Percentiles rank a stretch among this genome's conserved stretches.
Evolutionary conservation across 2,797 vertebrate species (phyloP).

Genomic region (Uromys caudimaculatus): DNA sequence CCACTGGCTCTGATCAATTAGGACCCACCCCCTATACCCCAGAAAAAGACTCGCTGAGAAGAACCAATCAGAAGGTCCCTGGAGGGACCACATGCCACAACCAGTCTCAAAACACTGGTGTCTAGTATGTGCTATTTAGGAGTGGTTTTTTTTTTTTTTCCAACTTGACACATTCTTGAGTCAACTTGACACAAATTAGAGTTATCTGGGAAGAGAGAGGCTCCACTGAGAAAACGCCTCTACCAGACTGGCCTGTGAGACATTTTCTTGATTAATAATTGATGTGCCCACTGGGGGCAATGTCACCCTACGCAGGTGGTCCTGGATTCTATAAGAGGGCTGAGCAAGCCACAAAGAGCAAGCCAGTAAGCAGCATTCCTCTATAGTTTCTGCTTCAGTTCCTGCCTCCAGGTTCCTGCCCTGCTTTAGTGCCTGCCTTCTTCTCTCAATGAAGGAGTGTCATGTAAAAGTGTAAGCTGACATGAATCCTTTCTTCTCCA

Average conservation of each 20-base stretch:
- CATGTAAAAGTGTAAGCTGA: not conserved
- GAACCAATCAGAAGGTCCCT: not conserved
- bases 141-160: not conserved
- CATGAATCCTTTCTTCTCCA: not conserved
- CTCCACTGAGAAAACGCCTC: not conserved
- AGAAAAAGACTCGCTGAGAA: not conserved
- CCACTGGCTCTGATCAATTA: not conserved
- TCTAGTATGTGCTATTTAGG: not conserved
- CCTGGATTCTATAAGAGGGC: not conserved
- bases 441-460: not conserved
- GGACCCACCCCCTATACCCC: not conserved
- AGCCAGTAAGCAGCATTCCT: not conserved
- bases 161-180: not conserved
- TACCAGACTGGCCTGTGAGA: not conserved
- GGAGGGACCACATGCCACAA: accelerated
- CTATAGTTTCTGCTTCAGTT: not conserved
- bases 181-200: not conserved
- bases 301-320: no score
- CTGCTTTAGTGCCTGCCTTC: no score
- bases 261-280: not conserved
- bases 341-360: not conserved
- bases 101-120: not conserved
- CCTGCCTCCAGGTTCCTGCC: not conserved
- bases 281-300: not conserved
- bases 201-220: not conserved